These are phyloP conservation scores for Amaurobius ferox DNA, from an alignment of 2,888 invertebrate genomes.

Conservation along the genomic window DNA sequence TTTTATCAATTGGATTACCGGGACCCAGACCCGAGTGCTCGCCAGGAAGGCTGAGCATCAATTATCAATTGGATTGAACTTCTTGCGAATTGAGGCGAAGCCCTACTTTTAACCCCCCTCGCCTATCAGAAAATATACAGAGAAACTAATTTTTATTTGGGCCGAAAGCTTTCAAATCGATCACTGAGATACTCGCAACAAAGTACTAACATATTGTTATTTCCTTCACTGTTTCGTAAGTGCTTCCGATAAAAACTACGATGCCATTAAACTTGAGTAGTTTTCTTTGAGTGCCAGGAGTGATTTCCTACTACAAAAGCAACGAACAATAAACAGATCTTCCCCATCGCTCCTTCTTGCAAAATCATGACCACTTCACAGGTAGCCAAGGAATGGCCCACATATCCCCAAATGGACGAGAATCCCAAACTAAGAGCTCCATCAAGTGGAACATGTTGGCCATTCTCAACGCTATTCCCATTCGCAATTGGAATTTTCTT, in stretches of 20 bases:
- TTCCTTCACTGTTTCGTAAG: background rate
- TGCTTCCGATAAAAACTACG: background rate
- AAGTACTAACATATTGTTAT: background rate
- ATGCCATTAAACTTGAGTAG: constrained; percentile 4
- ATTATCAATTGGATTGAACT: too few species aligned
- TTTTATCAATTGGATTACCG: too few species aligned
- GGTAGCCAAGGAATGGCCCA: constrained; percentile 6
- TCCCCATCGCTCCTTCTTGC: background rate
- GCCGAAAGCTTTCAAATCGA: background rate
- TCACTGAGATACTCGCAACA: background rate
- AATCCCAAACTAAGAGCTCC: constrained; percentile 15
- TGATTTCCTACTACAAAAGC: constrained; percentile 1
- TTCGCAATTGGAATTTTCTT: constrained; percentile 19
- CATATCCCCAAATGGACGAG: constrained; percentile 23
- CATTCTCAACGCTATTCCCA: constrained; percentile 20
- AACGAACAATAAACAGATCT: constrained; percentile 9
- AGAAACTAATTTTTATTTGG: background rate
- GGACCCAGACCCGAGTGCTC: too few species aligned
- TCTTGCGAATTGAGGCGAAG: too few species aligned
- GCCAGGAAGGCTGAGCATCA: too few species aligned
- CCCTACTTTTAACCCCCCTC: too few species aligned
- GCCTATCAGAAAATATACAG: too few species aligned
- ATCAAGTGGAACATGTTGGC: constrained; percentile 33
- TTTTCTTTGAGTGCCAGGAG: constrained; percentile 1
- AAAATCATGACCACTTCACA: constrained; percentile 9